phyloP scores from a whole-genome alignment of 2,888 invertebrate species.

The Iselma pallidipennis region DNA sequence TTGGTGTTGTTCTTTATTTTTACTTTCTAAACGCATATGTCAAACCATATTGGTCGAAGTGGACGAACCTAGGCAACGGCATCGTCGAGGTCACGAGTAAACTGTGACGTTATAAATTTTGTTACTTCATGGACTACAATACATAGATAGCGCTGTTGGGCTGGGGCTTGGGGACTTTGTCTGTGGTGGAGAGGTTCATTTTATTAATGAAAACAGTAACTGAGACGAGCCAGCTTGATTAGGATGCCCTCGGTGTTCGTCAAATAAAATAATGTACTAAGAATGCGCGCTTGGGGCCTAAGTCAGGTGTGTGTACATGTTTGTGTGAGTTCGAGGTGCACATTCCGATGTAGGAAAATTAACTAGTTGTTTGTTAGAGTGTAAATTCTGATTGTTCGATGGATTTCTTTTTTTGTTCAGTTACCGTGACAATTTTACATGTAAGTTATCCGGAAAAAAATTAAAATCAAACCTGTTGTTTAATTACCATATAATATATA shows the following conservation, averaged over 20 bases:
- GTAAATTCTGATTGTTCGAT: neutral
- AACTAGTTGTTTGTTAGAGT: conserved; percentile 5
- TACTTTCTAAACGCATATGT: too few relatives aligned
- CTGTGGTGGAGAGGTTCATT: neutral
- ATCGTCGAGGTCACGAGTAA: neutral
- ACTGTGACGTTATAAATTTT: neutral
- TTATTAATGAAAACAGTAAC: neutral
- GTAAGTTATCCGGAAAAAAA: neutral
- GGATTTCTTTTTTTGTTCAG: neutral
- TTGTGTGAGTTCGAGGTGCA: conserved; percentile 8
- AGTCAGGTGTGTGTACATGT: conserved; percentile 16
- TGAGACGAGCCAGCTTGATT: neutral
- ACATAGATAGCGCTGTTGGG: neutral
- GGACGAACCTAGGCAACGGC: neutral
- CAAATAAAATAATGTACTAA: conserved; percentile 5
- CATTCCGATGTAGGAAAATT: conserved; percentile 21
- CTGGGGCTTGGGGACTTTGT: neutral
- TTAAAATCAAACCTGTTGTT: neutral
- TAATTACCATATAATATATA: neutral
- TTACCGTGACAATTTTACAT: neutral
- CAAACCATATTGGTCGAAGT: too few relatives aligned
- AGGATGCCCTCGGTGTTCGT: conserved; percentile 12
- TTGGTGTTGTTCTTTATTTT: too few relatives aligned
- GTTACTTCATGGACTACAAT: too few relatives aligned
- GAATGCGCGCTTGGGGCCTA: conserved; percentile 15